phyloP scores from a whole-genome alignment of 2,113 vertebrate genomes.

The Trematocara zebra region DNA sequence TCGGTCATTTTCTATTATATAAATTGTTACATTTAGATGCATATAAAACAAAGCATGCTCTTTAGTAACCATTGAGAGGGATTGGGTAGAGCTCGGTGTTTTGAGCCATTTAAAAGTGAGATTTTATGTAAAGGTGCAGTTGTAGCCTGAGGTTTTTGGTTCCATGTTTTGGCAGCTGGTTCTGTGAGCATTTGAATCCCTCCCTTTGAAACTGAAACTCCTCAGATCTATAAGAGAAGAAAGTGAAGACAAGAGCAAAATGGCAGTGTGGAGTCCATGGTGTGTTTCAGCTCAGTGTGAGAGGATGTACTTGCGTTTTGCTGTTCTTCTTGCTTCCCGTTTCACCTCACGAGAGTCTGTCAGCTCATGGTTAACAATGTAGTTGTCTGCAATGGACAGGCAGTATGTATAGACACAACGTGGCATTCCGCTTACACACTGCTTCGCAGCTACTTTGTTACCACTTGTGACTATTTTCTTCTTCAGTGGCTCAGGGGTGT shows the following conservation, averaged over 20 bases:
- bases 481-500: neutral
- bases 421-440: neutral
- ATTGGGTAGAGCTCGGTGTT: neutral
- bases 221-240: neutral
- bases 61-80: neutral
- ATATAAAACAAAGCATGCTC: neutral
- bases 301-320: neutral
- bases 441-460: neutral
- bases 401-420: neutral
- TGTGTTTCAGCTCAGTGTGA: neutral
- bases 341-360: neutral
- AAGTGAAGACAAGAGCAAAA: neutral
- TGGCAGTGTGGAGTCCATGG: neutral
- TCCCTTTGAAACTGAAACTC: neutral
- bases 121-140: neutral
- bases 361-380: neutral
- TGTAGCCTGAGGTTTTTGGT: neutral
- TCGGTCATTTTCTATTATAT: neutral
- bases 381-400: neutral
- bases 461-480: neutral
- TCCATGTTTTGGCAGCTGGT: neutral
- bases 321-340: neutral
- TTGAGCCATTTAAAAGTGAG: neutral
- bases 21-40: neutral
- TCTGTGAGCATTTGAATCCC: neutral